Percentiles rank a stretch among this genome's conserved stretches.
Evolutionary conservation across 2,888 invertebrate genomes (phyloP).

Genomic region (Drosophila ezoana): DNA sequence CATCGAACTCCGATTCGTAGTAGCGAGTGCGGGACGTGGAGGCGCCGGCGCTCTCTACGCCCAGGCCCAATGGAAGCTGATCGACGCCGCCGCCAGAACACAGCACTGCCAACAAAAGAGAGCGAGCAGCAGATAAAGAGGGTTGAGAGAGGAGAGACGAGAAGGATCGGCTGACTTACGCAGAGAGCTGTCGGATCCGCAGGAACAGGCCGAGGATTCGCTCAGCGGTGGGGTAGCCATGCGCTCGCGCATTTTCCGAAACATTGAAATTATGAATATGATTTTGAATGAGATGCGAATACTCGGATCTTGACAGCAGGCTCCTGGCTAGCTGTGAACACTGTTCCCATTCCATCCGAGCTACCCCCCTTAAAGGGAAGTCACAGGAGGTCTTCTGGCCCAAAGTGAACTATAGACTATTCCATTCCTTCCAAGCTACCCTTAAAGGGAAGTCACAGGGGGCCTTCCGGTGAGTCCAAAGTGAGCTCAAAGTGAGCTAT

Average conservation of each 20-base stretch:
- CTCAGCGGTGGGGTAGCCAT: background rate
- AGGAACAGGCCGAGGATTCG: background rate
- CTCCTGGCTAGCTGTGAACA: background rate
- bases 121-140: background rate
- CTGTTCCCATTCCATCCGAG: too few relatives aligned
- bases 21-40: background rate
- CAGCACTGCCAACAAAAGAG: background rate
- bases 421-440: too few relatives aligned
- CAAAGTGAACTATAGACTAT: too few relatives aligned
- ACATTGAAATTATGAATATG: conserved; percentile 8
- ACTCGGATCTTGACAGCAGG: conserved; percentile 7
- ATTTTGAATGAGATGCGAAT: background rate
- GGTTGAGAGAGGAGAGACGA: background rate
- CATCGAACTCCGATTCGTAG: conserved; percentile 30
- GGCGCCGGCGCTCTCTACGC: background rate
- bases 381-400: too few relatives aligned
- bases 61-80: background rate
- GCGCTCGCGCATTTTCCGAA: background rate
- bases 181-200: background rate
- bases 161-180: conserved; percentile 5
- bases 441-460: too few relatives aligned
- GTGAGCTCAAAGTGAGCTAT: too few relatives aligned
- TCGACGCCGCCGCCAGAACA: background rate
- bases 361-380: too few relatives aligned
- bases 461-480: too few relatives aligned